Evolutionary conservation across 2,888 invertebrate species (phyloP), one percentile per base, ranked within the genome.

Genomic region (Trisateles emortualis): DNA sequence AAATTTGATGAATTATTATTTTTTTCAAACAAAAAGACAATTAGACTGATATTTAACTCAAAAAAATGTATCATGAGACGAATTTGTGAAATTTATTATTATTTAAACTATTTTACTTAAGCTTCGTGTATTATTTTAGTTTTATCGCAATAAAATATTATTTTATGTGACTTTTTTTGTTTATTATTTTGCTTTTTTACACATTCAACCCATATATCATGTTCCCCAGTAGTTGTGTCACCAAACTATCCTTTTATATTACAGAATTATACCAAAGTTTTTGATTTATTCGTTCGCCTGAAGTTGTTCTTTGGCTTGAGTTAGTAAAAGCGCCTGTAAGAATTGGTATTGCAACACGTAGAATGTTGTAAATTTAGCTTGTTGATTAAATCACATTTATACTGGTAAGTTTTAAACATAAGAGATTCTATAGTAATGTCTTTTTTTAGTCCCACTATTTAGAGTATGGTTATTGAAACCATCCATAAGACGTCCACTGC

Each of bases 71-170:
- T 45, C 40, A 62, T 60, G 56, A 38, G 48, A 53, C 49, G 52
- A 58, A 4, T 39, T 65, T 62, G 69, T 53, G 64, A 68, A 54
- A 52, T 32, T 33, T 63, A 49, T 52, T 29, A 49, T 68, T 63
- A 55, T 52, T 52, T 64, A 66, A 60, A 56, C 53, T 52, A 53
- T 41, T 59, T 65, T 72, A 69, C 65, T 69, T 72, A 71, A 72
- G 70, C 59, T 65, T 74, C 55, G 39, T 78, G 76, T 80, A 78
- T 75, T 79, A 66, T 61, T 79, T 78, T 73, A 73, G 71, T 78
- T 78, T 66, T 69, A 68, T 64, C 47, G 69, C 63, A 74, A 76
- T 80, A 74, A 74, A 66, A 56, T 54, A 62, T 55, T 66, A 64
- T 70, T 68, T 76, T 65, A 57, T 64, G 46, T 73, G 71, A 63